Percentiles rank a stretch among this genome's conserved stretches.
phyloP scores from a whole-genome alignment of 2,797 vertebrate genomes.

The Danio choprae region DNA sequence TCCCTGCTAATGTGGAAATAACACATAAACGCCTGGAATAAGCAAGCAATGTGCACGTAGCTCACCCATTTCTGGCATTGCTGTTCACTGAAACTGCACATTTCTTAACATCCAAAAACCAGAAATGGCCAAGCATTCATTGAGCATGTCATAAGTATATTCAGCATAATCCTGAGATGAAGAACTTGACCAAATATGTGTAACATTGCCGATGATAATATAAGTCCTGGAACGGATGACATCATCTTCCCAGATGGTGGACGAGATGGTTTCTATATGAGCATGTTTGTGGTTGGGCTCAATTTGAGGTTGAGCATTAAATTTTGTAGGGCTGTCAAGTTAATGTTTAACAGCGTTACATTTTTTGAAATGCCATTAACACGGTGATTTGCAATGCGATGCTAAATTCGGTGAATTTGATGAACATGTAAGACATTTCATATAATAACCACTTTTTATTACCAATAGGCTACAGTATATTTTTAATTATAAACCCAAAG shows the following conservation, averaged over 20 bases:
- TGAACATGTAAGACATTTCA: too few species aligned
- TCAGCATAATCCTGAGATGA: constrained; percentile 54
- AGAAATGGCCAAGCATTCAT: constrained; percentile 26
- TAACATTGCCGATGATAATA: constrained; percentile 51
- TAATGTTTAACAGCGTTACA: not conserved
- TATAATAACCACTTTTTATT: too few species aligned
- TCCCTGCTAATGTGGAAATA: constrained; percentile 49
- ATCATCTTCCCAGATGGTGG: constrained; percentile 47
- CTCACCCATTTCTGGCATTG: not conserved
- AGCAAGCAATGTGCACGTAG: constrained; percentile 13
- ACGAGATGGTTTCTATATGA: constrained; percentile 44
- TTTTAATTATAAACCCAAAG: too few species aligned
- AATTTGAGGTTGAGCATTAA: not conserved
- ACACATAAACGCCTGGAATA: constrained; percentile 35
- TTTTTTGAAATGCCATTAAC: not conserved
- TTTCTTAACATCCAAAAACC: constrained; percentile 34
- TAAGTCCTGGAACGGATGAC: constrained; percentile 62
- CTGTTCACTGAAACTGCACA: constrained; percentile 30
- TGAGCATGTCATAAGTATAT: constrained; percentile 55
- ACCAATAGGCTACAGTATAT: too few species aligned
- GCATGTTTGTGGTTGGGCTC: constrained; percentile 37
- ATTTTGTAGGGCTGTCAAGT: not conserved
- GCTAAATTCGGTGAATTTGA: not conserved
- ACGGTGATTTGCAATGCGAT: not conserved
- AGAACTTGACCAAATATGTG: constrained; percentile 41